Evolutionary conservation across 1,140 invertebrate species (phyloP).

Genomic region (Drosophila willistoni): DNA sequence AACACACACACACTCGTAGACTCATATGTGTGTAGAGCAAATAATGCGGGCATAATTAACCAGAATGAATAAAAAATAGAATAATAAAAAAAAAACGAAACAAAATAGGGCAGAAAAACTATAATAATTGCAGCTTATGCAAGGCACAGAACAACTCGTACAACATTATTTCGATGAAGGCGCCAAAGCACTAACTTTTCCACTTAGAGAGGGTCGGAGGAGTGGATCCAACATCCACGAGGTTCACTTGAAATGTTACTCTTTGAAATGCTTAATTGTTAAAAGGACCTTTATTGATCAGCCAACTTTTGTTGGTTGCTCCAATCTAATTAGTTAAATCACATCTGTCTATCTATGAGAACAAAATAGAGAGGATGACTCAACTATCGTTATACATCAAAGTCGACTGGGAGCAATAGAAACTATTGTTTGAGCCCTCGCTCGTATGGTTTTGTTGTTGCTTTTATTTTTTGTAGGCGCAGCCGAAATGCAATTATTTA

Average conservation of each 20-base stretch:
- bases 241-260: background rate
- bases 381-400: no score
- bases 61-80: constrained; percentile 50
- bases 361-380: no score
- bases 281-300: no score
- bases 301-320: no score
- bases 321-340: no score
- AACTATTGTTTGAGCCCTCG: constrained; percentile 6
- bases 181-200: background rate
- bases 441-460: constrained; percentile 8
- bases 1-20: background rate
- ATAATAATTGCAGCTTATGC: constrained; percentile 32
- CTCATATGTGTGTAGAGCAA: constrained; percentile 20
- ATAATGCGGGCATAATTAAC: constrained; percentile 77
- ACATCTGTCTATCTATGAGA: no score
- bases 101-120: background rate
- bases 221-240: background rate
- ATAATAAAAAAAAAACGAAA: background rate
- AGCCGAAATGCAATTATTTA: constrained; percentile 76
- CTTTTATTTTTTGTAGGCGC: constrained; percentile 50
- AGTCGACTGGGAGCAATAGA: no score
- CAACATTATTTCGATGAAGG: constrained; percentile 4
- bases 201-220: background rate
- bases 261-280: no score
- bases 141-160: constrained; percentile 12